Base-by-base conservation (phyloP, 2,888 invertebrate genomes). In the Listrodromus nycthemerus region DNA sequence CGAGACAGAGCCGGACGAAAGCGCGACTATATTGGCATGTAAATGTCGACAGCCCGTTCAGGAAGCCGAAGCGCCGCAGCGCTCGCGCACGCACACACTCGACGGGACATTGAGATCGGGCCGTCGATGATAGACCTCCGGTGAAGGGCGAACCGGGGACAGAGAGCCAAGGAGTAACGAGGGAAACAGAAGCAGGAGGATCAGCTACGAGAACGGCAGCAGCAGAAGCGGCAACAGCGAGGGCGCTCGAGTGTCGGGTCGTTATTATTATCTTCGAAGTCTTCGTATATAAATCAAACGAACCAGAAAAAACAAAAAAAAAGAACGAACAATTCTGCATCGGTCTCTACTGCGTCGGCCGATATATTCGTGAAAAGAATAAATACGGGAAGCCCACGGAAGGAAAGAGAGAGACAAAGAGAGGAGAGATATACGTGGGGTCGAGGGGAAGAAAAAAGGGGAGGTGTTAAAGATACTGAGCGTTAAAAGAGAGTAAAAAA, bases 181-280 rank as follows among this genome's bases (percentile, higher is more conserved):
- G 76, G 75, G 63, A 75, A 75, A 75, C 80, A 75, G 76, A 81
- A 80, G 80, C 82, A 82, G 73, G 52, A 85, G 76, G 76, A 79
- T 69, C 80, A 37, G 71, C 41, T 55, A 71, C 77, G 73, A 61
- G 76, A 76, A 76, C 76, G 66, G 77, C 76, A 48, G 77, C 76
- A 48, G 70, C 76, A 70, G 65, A 45, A 55, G 76, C 37, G 41
- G 61, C 75, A 48, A 13, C 69, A 77, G 30, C 80, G 55, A 84
- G 84, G 84, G 80, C 86, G 86, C 75, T 84, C 84, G 84, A 86
- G 86, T 86, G 86, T 86, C 84, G 82, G 80, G 84, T 86, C 85
- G 78, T 85, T 58, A 65, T 83, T 75, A 74, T 81, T 81, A 78
- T 78, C 80, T 81, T 61, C 58, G 70, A 66, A 66, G 50, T 79